Evolutionary conservation across 2,113 vertebrate species (phyloP).

Genomic region (Donacobius atricapilla): DNA sequence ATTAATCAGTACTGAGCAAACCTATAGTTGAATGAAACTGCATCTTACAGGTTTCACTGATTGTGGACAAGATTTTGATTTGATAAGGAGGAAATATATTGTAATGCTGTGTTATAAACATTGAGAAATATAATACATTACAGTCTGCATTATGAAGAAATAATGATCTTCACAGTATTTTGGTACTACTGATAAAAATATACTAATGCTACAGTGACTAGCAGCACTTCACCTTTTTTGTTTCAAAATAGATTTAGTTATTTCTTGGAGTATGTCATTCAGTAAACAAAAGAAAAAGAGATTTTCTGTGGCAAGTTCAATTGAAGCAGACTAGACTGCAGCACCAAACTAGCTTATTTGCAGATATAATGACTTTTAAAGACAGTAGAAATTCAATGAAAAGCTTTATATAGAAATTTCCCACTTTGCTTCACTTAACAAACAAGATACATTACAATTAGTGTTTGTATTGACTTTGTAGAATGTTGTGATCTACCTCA

Average conservation of each 20-base stretch:
- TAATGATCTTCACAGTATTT: background rate
- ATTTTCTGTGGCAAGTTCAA: background rate
- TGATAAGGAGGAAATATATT: background rate
- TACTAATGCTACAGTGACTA: background rate
- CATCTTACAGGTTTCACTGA: background rate
- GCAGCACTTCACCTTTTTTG: background rate
- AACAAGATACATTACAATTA: background rate
- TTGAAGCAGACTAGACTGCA: background rate
- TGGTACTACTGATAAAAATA: background rate
- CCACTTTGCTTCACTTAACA: background rate
- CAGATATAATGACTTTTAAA: background rate
- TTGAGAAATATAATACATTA: background rate
- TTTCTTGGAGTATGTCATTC: background rate
- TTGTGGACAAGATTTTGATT: background rate
- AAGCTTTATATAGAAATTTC: background rate
- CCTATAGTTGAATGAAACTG: background rate
- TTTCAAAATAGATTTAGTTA: background rate
- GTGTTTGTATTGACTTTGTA: background rate
- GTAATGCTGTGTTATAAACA: background rate
- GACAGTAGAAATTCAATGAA: background rate
- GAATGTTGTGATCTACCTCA: background rate
- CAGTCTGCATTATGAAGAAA: background rate
- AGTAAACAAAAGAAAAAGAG: background rate
- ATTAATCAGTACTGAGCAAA: conserved; percentile 9
- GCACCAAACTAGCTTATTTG: background rate